Evolutionary conservation across 1,140 invertebrate genomes (phyloP).

Genomic region (Drosophila parabipectinata): DNA sequence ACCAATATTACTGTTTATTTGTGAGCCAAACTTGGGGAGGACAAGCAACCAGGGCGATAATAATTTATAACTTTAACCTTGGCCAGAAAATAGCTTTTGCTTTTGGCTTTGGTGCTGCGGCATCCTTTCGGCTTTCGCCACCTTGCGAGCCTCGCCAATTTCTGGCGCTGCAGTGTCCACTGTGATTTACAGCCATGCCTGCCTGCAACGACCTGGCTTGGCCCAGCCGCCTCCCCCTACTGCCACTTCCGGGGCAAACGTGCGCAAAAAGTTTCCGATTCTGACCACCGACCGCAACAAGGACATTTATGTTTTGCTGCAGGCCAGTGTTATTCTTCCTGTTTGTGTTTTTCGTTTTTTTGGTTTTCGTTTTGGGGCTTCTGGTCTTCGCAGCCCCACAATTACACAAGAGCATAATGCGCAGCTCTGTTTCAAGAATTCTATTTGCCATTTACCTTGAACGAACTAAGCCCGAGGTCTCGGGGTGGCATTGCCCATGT

Average conservation of each 20-base stretch:
- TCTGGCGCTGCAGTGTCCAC: conserved; percentile 54
- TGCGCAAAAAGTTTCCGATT: conserved; percentile 67
- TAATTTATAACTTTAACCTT: conserved; percentile 77
- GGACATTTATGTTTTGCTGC: conserved; percentile 76
- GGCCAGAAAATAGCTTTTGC: conserved; percentile 44
- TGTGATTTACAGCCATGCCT: conserved; percentile 58
- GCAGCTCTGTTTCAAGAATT: conserved; percentile 57
- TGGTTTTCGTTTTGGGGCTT: conserved; percentile 16
- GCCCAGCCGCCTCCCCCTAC: conserved; percentile 1
- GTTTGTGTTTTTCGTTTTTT: conserved; percentile 21
- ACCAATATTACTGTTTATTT: conserved; percentile 32
- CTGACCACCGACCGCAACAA: conserved; percentile 67
- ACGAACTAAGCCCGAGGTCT: conserved; percentile 16
- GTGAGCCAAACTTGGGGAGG: conserved; percentile 1
- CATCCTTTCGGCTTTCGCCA: conserved; percentile 31
- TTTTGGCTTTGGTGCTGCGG: conserved; percentile 9
- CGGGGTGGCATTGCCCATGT: conserved; percentile 59
- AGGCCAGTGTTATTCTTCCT: conserved; percentile 55
- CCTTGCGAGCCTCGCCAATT: conserved; percentile 45
- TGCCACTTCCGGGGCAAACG: conserved; percentile 40
- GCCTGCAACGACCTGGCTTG: conserved; percentile 63
- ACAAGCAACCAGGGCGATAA: conserved; percentile 28
- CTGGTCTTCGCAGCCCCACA: conserved; percentile 50
- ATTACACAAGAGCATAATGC: conserved; percentile 69
- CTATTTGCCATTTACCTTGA: conserved; percentile 46